These are phyloP conservation scores for Solenopsis invicta DNA, from an alignment of 1,140 invertebrate genomes.

Conservation along the genomic window DNA sequence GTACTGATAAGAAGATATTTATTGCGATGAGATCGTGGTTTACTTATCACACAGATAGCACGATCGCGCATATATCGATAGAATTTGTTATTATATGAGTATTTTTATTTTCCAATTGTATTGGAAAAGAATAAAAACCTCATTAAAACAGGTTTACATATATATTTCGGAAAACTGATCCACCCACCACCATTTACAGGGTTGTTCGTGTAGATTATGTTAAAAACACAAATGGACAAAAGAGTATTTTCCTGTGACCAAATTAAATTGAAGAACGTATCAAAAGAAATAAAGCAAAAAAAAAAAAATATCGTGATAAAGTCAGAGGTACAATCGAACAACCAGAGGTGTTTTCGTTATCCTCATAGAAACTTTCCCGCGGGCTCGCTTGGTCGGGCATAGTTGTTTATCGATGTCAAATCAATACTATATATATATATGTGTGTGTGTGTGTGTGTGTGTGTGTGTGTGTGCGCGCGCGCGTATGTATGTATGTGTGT, in stretches of 20 bases:
- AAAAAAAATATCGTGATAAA: conserved; percentile 27
- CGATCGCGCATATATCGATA: not conserved
- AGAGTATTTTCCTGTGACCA: not conserved
- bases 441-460: no score
- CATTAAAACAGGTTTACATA: not conserved
- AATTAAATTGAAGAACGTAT: conserved; percentile 31
- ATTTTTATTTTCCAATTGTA: not conserved
- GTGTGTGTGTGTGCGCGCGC: no score
- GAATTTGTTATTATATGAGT: not conserved
- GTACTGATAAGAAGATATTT: conserved; percentile 27
- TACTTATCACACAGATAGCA: conserved; percentile 6
- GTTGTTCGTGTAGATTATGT: not conserved
- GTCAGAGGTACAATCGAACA: conserved; percentile 22
- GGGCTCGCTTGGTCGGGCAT: conserved; percentile 60
- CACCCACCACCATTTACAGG: not conserved
- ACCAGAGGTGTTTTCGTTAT: conserved; percentile 46
- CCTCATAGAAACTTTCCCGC: conserved; percentile 49
- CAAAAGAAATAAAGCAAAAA: conserved; percentile 9
- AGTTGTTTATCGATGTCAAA: conserved; percentile 74
- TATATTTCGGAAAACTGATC: conserved; percentile 4
- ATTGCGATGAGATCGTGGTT: not conserved
- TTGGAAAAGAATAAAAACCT: not conserved
- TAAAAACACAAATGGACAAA: conserved; percentile 17
- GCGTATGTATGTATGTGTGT: no score
- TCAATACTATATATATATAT: conserved; percentile 52